Percentiles rank a stretch among this genome's conserved stretches.
These are phyloP conservation scores for Drosophila cardini DNA, from an alignment of 1,140 invertebrate genomes.

Conservation along the genomic window DNA sequence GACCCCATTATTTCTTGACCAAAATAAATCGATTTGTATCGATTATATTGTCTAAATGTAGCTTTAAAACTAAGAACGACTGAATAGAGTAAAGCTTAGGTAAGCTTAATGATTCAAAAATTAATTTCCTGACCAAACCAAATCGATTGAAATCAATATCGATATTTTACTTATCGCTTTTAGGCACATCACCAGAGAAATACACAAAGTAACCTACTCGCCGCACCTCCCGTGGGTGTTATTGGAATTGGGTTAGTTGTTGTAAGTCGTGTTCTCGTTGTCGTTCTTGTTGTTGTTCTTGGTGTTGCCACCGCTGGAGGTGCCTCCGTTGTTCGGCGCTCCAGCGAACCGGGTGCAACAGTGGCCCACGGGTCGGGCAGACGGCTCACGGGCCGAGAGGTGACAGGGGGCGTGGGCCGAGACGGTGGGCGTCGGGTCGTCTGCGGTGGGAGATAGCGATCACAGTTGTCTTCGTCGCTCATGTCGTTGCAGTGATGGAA, in stretches of 20 bases:
- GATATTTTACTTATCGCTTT: no score
- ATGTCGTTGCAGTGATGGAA: constrained; percentile 90
- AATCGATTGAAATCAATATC: no score
- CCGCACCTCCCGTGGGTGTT: constrained; percentile 35
- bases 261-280: constrained; percentile 33
- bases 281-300: constrained; percentile 7
- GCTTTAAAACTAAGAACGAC: no score
- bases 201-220: constrained; percentile 61
- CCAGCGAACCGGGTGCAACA: constrained; percentile 8
- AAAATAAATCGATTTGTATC: no score
- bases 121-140: no score
- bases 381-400: constrained; percentile 19
- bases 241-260: constrained; percentile 70
- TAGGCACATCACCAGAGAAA: not conserved
- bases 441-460: constrained; percentile 45
- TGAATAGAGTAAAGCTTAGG: no score
- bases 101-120: no score
- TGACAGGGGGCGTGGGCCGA: constrained; percentile 3
- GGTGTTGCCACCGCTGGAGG: constrained; percentile 7
- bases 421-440: constrained; percentile 24
- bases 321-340: constrained; percentile 20
- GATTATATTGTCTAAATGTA: no score
- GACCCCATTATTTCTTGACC: no score
- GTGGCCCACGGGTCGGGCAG: constrained; percentile 6
- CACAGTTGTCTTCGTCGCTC: constrained; percentile 90